These are phyloP conservation scores for Brachystomella parvula DNA, from an alignment of 1,140 invertebrate species.

Conservation along the genomic window DNA sequence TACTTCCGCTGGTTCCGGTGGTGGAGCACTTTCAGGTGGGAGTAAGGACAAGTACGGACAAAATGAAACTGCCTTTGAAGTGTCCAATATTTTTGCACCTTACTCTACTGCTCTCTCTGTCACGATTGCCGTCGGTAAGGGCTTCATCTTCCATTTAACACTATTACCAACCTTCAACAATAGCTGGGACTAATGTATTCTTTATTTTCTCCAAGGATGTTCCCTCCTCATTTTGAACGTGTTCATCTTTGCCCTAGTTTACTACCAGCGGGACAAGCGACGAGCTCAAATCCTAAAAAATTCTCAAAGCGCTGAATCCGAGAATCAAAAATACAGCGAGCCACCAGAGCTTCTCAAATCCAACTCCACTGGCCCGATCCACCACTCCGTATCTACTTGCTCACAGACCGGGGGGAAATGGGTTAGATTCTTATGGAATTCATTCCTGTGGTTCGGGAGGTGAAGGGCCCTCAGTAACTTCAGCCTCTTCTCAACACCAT, in stretches of 20 bases:
- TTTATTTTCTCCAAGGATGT: conserved; percentile 48
- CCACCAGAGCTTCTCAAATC: conserved; percentile 37
- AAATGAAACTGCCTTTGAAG: conserved; percentile 14
- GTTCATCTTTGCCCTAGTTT: conserved; percentile 74
- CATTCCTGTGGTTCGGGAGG: background rate
- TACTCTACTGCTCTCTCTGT: conserved; percentile 81
- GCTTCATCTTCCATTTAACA: conserved; percentile 50
- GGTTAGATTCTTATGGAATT: background rate
- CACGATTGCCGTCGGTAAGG: conserved; percentile 75
- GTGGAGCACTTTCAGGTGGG: no score
- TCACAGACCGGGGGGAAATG: conserved; percentile 5
- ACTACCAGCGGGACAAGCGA: conserved; percentile 75
- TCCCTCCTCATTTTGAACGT: conserved; percentile 75
- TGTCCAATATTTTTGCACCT: conserved; percentile 50
- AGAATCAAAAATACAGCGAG: conserved; percentile 29
- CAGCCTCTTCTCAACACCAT: conserved; percentile 9
- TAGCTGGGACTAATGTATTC: conserved; percentile 1
- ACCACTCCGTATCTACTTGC: conserved; percentile 2
- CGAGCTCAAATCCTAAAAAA: conserved; percentile 58
- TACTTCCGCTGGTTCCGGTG: no score
- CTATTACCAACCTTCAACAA: background rate
- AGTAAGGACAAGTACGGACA: background rate
- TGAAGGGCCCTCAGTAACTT: background rate
- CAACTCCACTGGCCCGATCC: conserved; percentile 27
- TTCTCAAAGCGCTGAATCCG: conserved; percentile 16